Conservation (phyloP, 2,888 invertebrate genomes). For the Galeruca laticollis region DNA sequence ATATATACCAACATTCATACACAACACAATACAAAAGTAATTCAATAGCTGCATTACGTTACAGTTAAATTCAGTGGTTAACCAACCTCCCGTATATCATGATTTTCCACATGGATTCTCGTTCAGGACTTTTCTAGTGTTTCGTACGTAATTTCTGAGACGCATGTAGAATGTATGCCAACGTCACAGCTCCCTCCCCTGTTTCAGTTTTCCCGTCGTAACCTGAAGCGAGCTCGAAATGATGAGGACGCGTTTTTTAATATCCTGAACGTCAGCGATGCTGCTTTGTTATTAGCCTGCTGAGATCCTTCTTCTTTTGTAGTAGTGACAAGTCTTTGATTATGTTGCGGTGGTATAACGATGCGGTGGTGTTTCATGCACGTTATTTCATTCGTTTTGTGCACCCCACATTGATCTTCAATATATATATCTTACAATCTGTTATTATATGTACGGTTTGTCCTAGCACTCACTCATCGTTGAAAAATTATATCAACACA, state of each 20-base stretch:
- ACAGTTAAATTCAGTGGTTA: background rate
- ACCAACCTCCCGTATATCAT: slow-evolving; percentile 5
- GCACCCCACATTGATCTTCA: slow-evolving; percentile 10
- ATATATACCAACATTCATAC: no score
- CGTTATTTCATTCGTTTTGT: slow-evolving; percentile 28
- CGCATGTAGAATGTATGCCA: slow-evolving; percentile 27
- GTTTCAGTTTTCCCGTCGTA: slow-evolving; percentile 3
- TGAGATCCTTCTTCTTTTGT: slow-evolving; percentile 44
- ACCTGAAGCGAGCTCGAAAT: slow-evolving; percentile 33
- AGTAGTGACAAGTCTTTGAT: slow-evolving; percentile 46
- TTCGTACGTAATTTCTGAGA: slow-evolving; percentile 22
- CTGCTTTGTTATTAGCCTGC: slow-evolving; percentile 47
- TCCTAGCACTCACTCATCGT: background rate
- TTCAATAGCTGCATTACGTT: no score
- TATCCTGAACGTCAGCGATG: slow-evolving; percentile 48
- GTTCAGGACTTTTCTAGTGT: slow-evolving; percentile 19
- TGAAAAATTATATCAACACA: no score
- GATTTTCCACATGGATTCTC: slow-evolving; percentile 21
- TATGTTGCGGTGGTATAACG: slow-evolving; percentile 33
- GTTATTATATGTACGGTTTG: slow-evolving; percentile 1
- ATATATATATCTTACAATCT: slow-evolving; percentile 18
- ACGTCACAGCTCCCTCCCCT: slow-evolving; percentile 12
- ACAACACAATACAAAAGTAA: no score
- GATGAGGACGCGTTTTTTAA: slow-evolving; percentile 49
- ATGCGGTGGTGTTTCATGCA: slow-evolving; percentile 33